phyloP scores from a whole-genome alignment of 1,140 invertebrate genomes.

The Subanguina moxae region DNA sequence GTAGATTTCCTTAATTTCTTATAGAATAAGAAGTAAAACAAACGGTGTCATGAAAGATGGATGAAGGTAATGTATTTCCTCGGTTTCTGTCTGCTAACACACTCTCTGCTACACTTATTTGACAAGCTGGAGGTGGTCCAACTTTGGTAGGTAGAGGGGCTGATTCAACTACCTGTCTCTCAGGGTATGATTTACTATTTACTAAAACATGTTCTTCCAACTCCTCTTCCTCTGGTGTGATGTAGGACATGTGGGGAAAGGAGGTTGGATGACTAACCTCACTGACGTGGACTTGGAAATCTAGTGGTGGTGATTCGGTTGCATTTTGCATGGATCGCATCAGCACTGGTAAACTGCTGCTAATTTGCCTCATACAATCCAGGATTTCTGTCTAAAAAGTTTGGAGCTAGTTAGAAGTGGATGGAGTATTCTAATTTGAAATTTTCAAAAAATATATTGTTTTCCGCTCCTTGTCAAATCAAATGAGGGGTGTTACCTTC shows the following conservation, averaged over 20 bases:
- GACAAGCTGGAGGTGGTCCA: not conserved
- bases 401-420: too few relatives aligned
- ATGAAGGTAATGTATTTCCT: not conserved
- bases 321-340: slow-evolving; percentile 3
- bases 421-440: too few relatives aligned
- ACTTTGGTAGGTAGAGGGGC: too few relatives aligned
- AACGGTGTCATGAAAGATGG: too few relatives aligned
- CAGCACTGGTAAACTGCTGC: slow-evolving; percentile 9
- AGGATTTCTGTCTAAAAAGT: slow-evolving; percentile 20
- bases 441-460: too few relatives aligned
- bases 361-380: slow-evolving; percentile 23
- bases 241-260: not conserved
- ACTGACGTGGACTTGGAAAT: not conserved
- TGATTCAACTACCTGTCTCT: not conserved
- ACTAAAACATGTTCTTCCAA: not conserved
- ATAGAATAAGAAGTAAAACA: too few relatives aligned
- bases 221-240: not conserved
- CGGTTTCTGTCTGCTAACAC: not conserved
- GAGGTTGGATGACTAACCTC: not conserved
- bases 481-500: too few relatives aligned
- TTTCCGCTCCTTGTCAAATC: too few relatives aligned
- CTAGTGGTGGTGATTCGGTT: not conserved
- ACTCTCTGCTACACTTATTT: not conserved
- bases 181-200: not conserved
- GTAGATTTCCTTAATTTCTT: too few relatives aligned